These are phyloP conservation scores for Cheirogaleus major DNA, from an alignment of 2,797 vertebrate species.

Conservation along the genomic window DNA sequence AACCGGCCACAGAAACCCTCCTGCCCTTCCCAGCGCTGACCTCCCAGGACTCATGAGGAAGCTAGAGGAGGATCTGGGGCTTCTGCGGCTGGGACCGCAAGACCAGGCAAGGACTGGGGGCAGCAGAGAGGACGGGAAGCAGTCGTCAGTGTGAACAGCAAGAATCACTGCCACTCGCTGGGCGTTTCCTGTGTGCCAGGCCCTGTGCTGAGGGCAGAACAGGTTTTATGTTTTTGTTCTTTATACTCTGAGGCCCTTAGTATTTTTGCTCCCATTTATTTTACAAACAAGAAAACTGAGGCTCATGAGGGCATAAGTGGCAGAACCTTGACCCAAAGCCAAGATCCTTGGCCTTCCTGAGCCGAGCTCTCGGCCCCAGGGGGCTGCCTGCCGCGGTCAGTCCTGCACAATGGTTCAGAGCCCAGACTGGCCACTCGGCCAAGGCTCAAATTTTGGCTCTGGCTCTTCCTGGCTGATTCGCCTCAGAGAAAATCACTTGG, in stretches of 20 bases:
- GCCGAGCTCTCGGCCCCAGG: fast-evolving
- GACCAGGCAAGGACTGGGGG: too few relatives aligned
- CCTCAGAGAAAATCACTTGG: neutral
- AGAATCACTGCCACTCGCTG: fast-evolving
- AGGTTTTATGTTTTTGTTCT: neutral
- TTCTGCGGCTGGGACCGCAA: fast-evolving
- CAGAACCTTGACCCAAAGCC: neutral
- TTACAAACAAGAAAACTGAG: constrained; percentile 7
- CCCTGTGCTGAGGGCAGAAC: fast-evolving
- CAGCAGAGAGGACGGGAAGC: too few relatives aligned
- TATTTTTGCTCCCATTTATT: neutral
- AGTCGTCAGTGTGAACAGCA: fast-evolving
- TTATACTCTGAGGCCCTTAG: neutral
- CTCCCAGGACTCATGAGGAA: neutral
- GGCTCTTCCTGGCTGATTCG: neutral
- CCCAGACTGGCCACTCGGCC: neutral
- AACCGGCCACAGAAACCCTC: neutral
- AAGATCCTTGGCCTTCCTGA: neutral
- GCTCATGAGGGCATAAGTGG: neutral
- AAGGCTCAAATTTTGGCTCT: neutral
- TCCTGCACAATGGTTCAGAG: neutral
- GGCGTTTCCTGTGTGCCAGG: neutral
- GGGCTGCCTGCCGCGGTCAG: neutral
- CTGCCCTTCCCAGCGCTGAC: neutral
- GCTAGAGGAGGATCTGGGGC: neutral